Percentiles rank a stretch among this genome's conserved stretches.
Conservation (phyloP, 2,888 invertebrate species). For the Altica lythri region DNA sequence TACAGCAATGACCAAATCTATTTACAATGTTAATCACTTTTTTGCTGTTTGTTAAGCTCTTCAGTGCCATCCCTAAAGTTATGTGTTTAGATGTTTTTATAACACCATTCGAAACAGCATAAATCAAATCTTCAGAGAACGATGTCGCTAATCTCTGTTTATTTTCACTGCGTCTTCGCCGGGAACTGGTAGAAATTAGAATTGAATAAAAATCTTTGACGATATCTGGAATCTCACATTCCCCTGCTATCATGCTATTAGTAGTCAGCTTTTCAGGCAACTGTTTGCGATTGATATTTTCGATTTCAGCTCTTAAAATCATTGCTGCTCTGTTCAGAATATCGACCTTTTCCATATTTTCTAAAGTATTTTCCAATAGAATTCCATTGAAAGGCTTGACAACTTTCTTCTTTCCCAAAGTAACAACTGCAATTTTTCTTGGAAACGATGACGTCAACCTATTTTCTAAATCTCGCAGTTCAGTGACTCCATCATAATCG, state of each 20-base stretch:
- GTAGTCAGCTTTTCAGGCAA: not conserved
- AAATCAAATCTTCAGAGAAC: too few species aligned
- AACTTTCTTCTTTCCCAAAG: not conserved
- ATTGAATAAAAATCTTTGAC: too few species aligned
- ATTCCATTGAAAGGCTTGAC: not conserved
- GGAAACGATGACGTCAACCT: not conserved
- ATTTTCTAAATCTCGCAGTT: not conserved
- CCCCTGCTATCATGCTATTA: not conserved
- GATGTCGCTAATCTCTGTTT: too few species aligned
- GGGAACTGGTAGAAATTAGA: too few species aligned
- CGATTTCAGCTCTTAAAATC: not conserved
- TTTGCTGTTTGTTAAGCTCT: too few species aligned
- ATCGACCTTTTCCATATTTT: not conserved
- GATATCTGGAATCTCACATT: too few species aligned
- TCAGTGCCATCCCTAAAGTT: too few species aligned
- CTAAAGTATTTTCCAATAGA: slow-evolving; percentile 1
- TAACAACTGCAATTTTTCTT: not conserved
- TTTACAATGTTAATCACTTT: too few species aligned
- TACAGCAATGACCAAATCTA: too few species aligned
- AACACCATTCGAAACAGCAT: too few species aligned
- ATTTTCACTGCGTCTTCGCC: too few species aligned
- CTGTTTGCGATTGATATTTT: not conserved
- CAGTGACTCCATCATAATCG: not conserved
- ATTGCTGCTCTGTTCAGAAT: not conserved
- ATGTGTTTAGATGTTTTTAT: too few species aligned